Percentiles rank a stretch among this genome's conserved stretches.
phyloP scores from a whole-genome alignment of 2,113 vertebrate species.

The Aegypius monachus region DNA sequence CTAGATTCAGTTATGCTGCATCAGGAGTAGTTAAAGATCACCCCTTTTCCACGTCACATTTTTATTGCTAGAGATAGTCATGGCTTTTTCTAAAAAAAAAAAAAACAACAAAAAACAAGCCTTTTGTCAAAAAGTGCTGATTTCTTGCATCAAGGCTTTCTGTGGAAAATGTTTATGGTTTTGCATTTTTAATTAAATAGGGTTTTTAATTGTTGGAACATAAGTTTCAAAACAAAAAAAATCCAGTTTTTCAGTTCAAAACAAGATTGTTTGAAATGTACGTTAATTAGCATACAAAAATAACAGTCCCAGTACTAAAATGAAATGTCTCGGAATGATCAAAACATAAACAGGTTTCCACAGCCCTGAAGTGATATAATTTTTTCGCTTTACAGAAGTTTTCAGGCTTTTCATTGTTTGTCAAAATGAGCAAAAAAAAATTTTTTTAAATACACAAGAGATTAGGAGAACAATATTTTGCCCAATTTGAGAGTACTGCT shows the following conservation, averaged over 20 bases:
- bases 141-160: conserved; percentile 39
- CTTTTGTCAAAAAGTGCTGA: conserved; percentile 12
- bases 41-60: neutral
- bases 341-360: conserved; percentile 56
- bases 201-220: conserved; percentile 49
- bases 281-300: conserved; percentile 65
- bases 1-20: neutral
- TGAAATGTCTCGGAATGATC: conserved; percentile 58
- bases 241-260: conserved; percentile 61
- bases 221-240: conserved; percentile 54
- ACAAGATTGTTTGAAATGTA: conserved; percentile 64
- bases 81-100: neutral
- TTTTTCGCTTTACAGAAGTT: conserved; percentile 37
- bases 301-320: conserved; percentile 56
- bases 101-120: neutral
- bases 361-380: conserved; percentile 33
- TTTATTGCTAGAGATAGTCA: neutral
- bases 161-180: conserved; percentile 3
- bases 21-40: neutral
- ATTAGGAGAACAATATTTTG: conserved; percentile 18
- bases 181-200: conserved; percentile 57
- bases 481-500: neutral
- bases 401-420: conserved; percentile 24
- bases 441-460: neutral
- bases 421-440: neutral